These are phyloP conservation scores for Diplazon laetatorius DNA, from an alignment of 2,888 invertebrate species.

Conservation along the genomic window DNA sequence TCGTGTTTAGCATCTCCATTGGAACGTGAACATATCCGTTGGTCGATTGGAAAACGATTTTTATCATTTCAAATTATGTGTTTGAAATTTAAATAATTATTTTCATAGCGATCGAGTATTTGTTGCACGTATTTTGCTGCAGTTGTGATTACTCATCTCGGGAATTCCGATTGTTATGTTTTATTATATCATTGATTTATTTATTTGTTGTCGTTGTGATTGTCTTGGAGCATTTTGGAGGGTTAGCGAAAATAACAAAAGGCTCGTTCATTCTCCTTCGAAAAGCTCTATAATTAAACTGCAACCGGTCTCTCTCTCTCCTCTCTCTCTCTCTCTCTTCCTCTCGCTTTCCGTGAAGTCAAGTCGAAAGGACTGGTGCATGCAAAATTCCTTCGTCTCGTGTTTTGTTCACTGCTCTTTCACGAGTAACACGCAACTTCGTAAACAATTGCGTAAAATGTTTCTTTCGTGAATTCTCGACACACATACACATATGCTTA, in stretches of 20 bases:
- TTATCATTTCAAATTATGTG: constrained; percentile 8
- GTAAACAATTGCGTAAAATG: constrained; percentile 3
- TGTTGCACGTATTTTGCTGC: no score
- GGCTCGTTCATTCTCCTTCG: constrained; percentile 26
- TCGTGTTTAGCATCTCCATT: neutral
- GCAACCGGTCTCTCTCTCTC: no score
- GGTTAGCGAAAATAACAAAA: constrained; percentile 20
- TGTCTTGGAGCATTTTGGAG: constrained; percentile 8
- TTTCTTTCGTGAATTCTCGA: no score
- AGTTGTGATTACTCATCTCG: no score
- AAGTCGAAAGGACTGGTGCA: constrained; percentile 7
- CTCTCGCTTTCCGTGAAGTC: no score
- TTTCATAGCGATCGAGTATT: neutral
- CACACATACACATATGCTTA: no score
- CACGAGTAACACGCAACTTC: constrained; percentile 18
- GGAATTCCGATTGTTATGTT: no score
- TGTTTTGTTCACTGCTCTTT: constrained; percentile 3
- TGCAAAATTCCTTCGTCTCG: constrained; percentile 6
- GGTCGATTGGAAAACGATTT: neutral
- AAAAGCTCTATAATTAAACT: constrained; percentile 27
- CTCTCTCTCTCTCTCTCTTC: neutral
- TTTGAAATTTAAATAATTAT: no score
- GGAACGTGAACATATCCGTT: constrained; percentile 29
- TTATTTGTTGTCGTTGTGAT: neutral
- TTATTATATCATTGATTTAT: neutral